phyloP scores from a whole-genome alignment of 2,113 vertebrate genomes.

The Brienomyrus brachyistius region DNA sequence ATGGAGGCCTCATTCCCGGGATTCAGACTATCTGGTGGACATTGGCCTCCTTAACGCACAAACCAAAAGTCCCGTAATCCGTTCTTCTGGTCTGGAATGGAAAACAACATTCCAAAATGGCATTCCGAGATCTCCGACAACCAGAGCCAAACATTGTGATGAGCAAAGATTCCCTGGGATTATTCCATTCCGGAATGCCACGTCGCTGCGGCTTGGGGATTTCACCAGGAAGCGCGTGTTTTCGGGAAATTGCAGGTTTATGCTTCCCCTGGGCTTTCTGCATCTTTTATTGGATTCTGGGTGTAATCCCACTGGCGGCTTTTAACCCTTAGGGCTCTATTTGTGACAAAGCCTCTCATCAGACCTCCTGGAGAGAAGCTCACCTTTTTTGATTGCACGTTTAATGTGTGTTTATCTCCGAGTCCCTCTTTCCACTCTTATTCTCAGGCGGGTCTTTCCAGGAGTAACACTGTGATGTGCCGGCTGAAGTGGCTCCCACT shows the following conservation, averaged over 20 bases:
- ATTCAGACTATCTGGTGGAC: not conserved
- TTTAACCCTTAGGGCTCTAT: conserved; percentile 3
- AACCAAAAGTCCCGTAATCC: conserved; percentile 22
- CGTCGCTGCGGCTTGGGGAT: not conserved
- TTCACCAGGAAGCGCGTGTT: not conserved
- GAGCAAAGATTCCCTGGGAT: not conserved
- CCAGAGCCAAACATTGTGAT: not conserved
- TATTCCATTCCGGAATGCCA: not conserved
- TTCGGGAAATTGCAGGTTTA: conserved; percentile 15
- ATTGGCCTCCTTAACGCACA: not conserved
- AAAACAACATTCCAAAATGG: not conserved
- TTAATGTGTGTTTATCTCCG: not conserved
- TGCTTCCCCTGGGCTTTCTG: not conserved
- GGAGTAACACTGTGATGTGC: not conserved
- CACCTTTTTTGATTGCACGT: not conserved
- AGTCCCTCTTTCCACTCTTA: not conserved
- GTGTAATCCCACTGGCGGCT: not conserved
- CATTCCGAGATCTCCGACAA: not conserved
- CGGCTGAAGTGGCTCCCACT: not conserved
- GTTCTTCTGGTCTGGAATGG: conserved; percentile 5
- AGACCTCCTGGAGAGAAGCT: not conserved
- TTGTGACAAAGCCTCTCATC: not conserved
- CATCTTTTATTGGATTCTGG: not conserved
- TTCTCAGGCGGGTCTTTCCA: not conserved
- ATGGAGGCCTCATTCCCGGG: not conserved